Evolutionary conservation across 2,797 vertebrate species (phyloP), one percentile per base, ranked within the genome.

Genomic region (Cephalopachus bancanus): DNA sequence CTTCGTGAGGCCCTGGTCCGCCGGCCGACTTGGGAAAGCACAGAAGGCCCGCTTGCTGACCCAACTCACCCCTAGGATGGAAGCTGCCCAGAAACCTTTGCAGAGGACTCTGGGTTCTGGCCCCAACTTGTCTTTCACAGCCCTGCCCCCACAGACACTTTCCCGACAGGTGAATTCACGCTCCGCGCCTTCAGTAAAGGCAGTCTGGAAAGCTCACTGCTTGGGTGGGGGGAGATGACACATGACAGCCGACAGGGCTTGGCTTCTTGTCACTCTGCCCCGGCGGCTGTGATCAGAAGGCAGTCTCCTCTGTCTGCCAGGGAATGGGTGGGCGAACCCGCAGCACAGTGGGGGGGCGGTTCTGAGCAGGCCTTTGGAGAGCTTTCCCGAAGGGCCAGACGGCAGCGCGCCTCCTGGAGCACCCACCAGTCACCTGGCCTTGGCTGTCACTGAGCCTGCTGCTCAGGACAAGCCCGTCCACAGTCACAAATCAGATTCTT

Each of bases 11-110:
- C 20, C 51, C 44, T 75, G 97, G 96, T 95, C 95, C 93, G 95
- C 84, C 72, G 64, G 74, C 84, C 17, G 80, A 44, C 94, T 93
- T 69, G 81, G 93, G 89, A 69, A 95, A 62, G 65, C 91, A 96
- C 94, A 93, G 97, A 97, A 97, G 85, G 88, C 88, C 89, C 4
- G 86, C 91, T 88, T 94, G 88, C 95, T 96, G 95, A 98, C 96
- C 97, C 90, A 98, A 97, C 85, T 96, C 88, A 22, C 95, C 97
- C 96, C 92, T 59, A 53, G 87, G 33, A 93, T 67, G 96, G 90
- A 72, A 95, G 93, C 94, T 95, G 62, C 65, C 37, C 67, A 59
- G 51, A 91, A 91, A 62, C 67, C 78, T 76, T 65, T 69, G 92
- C 87, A 95, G 78, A 97, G 93, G 91, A 65, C 60, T 74, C 60